Conservation (phyloP, 2,797 vertebrate species). For the Melanotaenia boesemani region DNA sequence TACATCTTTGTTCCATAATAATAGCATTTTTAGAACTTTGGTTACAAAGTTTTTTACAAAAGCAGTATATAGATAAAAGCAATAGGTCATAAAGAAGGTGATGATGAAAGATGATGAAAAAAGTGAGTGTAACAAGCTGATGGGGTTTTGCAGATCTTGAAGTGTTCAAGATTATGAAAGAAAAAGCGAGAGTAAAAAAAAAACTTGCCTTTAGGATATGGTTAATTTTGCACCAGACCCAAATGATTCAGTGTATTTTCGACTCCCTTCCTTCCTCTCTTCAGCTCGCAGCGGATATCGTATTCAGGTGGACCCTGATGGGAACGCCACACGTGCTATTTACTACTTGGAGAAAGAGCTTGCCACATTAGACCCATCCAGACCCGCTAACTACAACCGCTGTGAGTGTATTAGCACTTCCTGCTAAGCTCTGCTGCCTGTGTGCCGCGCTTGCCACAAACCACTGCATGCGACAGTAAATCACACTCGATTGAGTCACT, state of each 20-base stretch:
- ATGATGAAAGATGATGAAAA: no score
- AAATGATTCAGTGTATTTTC: background rate
- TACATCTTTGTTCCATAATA: no score
- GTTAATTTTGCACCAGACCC: background rate
- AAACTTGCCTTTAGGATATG: constrained; percentile 1
- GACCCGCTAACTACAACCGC: constrained; percentile 83
- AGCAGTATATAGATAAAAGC: no score
- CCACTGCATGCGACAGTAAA: background rate
- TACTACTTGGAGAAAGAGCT: constrained; percentile 94
- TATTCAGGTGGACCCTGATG: constrained; percentile 91
- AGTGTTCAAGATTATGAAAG: no score
- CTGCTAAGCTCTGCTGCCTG: background rate
- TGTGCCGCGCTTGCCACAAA: background rate
- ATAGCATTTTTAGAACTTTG: no score
- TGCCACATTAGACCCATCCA: constrained; percentile 89
- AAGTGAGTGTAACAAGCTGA: no score
- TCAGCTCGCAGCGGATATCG: constrained; percentile 90
- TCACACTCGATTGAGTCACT: background rate
- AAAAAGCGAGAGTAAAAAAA: no score
- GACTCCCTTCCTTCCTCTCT: background rate
- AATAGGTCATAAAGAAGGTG: no score
- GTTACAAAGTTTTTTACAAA: no score
- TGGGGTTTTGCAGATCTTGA: no score
- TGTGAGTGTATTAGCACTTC: constrained; percentile 76
- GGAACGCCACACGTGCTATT: constrained; percentile 90